Evolutionary conservation across 2,888 invertebrate genomes (phyloP).

Genomic region (Philopedon plagiatum): DNA sequence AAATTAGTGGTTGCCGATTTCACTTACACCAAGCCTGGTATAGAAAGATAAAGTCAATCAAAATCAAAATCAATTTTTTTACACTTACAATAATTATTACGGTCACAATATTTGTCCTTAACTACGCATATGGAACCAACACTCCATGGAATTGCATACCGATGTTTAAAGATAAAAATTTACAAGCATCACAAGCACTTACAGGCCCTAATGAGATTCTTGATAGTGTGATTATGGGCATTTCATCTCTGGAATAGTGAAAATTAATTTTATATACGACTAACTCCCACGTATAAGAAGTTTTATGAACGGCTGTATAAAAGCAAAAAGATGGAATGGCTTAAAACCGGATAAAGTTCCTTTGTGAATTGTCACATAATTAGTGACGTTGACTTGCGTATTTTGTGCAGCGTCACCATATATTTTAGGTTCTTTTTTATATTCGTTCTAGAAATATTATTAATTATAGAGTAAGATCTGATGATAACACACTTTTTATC

Average conservation of each 20-base stretch:
- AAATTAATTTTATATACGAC: slow-evolving; percentile 13
- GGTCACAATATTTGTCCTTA: not conserved
- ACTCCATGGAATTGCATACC: not conserved
- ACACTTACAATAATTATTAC: no score
- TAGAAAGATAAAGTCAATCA: not conserved
- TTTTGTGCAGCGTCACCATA: not conserved
- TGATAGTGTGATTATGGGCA: slow-evolving; percentile 17
- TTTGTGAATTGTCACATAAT: not conserved
- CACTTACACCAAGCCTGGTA: no score
- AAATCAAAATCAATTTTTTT: no score
- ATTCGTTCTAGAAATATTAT: no score
- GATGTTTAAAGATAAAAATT: slow-evolving; percentile 4
- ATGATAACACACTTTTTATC: no score
- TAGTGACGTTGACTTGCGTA: not conserved
- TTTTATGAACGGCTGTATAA: not conserved
- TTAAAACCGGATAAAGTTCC: slow-evolving; percentile 8
- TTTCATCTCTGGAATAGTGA: slow-evolving; percentile 2
- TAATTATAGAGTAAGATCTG: no score
- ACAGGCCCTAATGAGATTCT: slow-evolving; percentile 22
- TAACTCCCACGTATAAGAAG: not conserved
- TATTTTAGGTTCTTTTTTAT: no score
- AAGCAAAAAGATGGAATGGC: not conserved
- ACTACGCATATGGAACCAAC: not conserved
- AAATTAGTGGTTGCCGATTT: no score
- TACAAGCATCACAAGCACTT: not conserved